phyloP scores from a whole-genome alignment of 2,888 invertebrate species.

The Trichogramma dendrolimi region DNA sequence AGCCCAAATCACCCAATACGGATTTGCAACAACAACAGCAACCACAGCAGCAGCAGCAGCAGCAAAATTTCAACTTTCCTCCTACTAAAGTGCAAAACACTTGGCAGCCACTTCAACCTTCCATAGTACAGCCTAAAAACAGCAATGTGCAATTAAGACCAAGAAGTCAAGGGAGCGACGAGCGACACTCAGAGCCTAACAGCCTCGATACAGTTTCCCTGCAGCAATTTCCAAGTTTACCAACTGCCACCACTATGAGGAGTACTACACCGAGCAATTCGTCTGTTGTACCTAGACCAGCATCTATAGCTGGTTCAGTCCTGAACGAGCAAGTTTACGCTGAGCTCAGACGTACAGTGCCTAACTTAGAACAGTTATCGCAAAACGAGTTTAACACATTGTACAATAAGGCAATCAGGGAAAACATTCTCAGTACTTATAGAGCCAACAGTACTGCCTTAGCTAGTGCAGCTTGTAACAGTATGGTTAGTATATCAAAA shows the following conservation, averaged over 20 bases:
- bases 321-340: constrained; percentile 49
- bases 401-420: constrained; percentile 49
- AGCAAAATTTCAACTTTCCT: constrained; percentile 34
- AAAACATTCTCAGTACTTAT: constrained; percentile 47
- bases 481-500: constrained; percentile 11
- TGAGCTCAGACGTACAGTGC: constrained; percentile 47
- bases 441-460: constrained; percentile 36
- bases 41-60: constrained; percentile 21
- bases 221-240: constrained; percentile 29
- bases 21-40: constrained; percentile 21
- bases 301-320: constrained; percentile 32
- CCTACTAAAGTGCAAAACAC: constrained; percentile 50
- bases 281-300: constrained; percentile 23
- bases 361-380: constrained; percentile 47
- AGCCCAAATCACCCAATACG: constrained; percentile 43
- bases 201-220: not conserved
- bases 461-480: constrained; percentile 16
- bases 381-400: constrained; percentile 50
- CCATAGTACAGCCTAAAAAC: constrained; percentile 41
- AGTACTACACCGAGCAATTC: not conserved
- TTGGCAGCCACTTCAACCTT: constrained; percentile 41
- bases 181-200: constrained; percentile 24
- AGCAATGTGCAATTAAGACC: constrained; percentile 31
- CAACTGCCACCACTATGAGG: not conserved
- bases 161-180: constrained; percentile 40